Evolutionary conservation across 2,888 invertebrate species (phyloP), one percentile per base, ranked within the genome.

Genomic region (Herminia tarsipennalis): DNA sequence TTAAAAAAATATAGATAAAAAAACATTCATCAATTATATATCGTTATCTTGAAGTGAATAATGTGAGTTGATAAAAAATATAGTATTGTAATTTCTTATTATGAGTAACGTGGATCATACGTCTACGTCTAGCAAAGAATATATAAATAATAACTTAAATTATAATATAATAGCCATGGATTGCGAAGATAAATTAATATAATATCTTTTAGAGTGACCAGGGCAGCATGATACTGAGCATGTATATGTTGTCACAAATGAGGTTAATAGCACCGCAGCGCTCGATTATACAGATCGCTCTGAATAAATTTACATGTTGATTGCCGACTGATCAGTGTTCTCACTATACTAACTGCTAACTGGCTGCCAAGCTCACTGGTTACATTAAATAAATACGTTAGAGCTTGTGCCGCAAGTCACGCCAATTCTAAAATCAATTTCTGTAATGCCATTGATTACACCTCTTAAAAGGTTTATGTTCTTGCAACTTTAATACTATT

Each of bases 291-390:
- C 81, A 75, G 86, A 87, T 87, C 83, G 83, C 78, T 80, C 70
- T 74, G 89, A 86, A 89, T 89, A 88, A 83, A 89, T 89, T 89
- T 85, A 81, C 89, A 89, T 88, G 68, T 78, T 86, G 82, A 89
- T 89, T 77, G 78, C 73, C 70, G 67, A 67, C 70, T 83, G 87
- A 88, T 86, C 82, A 81, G 78, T 79, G 81, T 78, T 80, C 82
- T 78, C 77, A 72, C 76, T 82, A 78, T 80, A 78, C 76, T 74
- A 78, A 76, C 79, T 77, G 76, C 79, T 81, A 81, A 80, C 79
- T 74, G 75, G 73, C 72, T 72, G 72, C 72, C 72, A 69, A 60
- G 70, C 75, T 78, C 62, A 60, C 69, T 60, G 72, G 70, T 62
- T 64, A 72, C 68, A 78, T 76, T 78, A 68, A 76, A 78, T 80